Evolutionary conservation across 2,797 vertebrate species (phyloP), one percentile per base, ranked within the genome.

Genomic region (Holocentrus rufus): DNA sequence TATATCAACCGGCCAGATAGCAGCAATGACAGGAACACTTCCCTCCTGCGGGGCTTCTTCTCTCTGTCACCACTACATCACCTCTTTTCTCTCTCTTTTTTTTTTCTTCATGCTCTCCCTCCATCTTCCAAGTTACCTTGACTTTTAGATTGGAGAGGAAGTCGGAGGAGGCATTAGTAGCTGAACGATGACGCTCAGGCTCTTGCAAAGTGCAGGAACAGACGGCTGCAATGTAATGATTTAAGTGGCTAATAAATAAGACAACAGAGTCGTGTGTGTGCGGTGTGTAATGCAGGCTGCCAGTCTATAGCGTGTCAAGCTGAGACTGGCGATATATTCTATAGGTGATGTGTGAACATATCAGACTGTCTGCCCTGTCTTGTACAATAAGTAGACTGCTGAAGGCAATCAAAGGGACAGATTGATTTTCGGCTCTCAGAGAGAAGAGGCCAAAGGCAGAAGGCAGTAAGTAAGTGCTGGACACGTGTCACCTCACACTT

Each of bases 361-460:
- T 52, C 34, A 15, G 56, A 62, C 25, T 4, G 30, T 64, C 70
- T 53, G 57, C 23, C 23, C 56, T 60, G 63, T 8, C 25, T n/a
- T 58, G 59, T 55, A n/a, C 60, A 63, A 62, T 69, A 60, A 69
- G 65, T 71, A 23, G 15, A 20, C 63, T 49, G 62, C 23, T 23
- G 59, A 70, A 81, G 61, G 65, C 78, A 74, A 79, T 86, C 77
- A 75, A 42, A 77, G 78, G 83, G 73, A 74, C 70, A 74, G 85
- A 89, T 83, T 85, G 82, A 84, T 87, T 83, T 87, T 81, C 77
- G 72, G 78, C 64, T 76, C 67, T 60, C 9, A 69, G 58, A 76
- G 67, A 74, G 76, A 77, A 69, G 60, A 77, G 1, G 77, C 81
- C 65, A 39, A 39, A 39, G 36, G 84, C 84, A 57, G 9, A 42